Evolutionary conservation across 1,140 invertebrate genomes (phyloP), one percentile per base, ranked within the genome.

Genomic region (Catajapyx aquilonaris): DNA sequence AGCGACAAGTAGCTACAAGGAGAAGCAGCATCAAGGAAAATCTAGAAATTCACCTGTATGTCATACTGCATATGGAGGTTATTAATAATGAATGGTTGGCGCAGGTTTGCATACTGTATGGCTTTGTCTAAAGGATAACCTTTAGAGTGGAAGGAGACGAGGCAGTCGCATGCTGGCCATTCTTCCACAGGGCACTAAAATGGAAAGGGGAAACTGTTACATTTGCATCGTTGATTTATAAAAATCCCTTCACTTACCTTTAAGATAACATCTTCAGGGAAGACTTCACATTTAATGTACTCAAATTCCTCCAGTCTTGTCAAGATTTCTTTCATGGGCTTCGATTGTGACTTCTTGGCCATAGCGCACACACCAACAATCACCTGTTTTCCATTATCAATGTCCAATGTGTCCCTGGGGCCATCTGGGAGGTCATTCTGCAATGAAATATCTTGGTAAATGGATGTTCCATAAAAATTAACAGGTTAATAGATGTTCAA

Each of bases 51-150:
- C 61, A 71, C 78, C 64, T 90, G 85, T 40, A 99, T 83, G 53
- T 91, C 86, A 62, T 90, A 96, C 56, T 99, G 95, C 77, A 95
- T 93, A 46, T 90, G 81, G 40, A 99, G 69, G 64, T 99, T 93
- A 59, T 99, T 99, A 36, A 99, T 86, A 37, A 96, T 80, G 57
- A 93, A 97, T 0, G 94, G 93, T 57, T 90, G 85, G 37, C 88
- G 65, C 33, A 96, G 62, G 51, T 84, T 79, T 20, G 88, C 80
- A 63, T 99, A 99, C 49, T 80, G 78, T 48, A 96, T 88, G n/a
- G 94, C 91, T 66, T 98, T 99, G 49, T 91, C 86, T 39, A 95
- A 64, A 3, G 90, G 94, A 64, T 96, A 99, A 37, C 49, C 91
- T 62, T 93, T 88, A 1, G 93, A 96, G 57, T 98, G 93, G 57